These are phyloP conservation scores for Bibio marci DNA, from an alignment of 2,888 invertebrate genomes.

Conservation along the genomic window DNA sequence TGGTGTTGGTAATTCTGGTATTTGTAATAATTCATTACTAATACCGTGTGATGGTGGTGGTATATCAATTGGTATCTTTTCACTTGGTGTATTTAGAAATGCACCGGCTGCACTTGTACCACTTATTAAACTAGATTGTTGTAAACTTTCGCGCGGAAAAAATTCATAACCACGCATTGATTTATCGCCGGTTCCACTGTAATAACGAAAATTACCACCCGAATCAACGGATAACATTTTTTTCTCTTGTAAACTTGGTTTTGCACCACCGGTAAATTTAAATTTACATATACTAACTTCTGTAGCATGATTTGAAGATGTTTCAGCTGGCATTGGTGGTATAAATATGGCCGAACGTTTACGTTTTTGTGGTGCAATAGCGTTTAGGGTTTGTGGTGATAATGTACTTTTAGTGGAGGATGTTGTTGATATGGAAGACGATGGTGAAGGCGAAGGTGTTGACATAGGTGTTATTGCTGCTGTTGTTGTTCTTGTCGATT, in stretches of 20 bases:
- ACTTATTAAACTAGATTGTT: conserved; percentile 37
- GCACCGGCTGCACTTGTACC: conserved; percentile 35
- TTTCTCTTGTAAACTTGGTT: conserved; percentile 76
- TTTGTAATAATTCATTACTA: conserved; percentile 24
- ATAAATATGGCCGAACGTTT: conserved; percentile 73
- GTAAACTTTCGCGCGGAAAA: conserved; percentile 52
- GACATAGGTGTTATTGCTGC: background rate
- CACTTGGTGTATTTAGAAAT: conserved; percentile 34
- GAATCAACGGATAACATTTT: conserved; percentile 83
- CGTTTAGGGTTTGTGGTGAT: conserved; percentile 4
- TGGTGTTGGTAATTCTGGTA: conserved; percentile 21
- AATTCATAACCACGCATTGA: conserved; percentile 62
- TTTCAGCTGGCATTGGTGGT: conserved; percentile 62
- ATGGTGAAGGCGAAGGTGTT: conserved; percentile 10
- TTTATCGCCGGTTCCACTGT: conserved; percentile 70
- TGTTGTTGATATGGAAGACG: conserved; percentile 22
- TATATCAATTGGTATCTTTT: conserved; percentile 24
- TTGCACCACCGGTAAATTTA: conserved; percentile 82
- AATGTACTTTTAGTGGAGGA: conserved; percentile 14
- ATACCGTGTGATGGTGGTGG: conserved; percentile 25
- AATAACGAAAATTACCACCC: conserved; percentile 74
- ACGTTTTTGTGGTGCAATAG: conserved; percentile 46
- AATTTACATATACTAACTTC: conserved; percentile 87
- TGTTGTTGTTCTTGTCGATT: conserved; percentile 13
- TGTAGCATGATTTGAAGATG: conserved; percentile 56